Evolutionary conservation across 2,888 invertebrate species (phyloP).

Genomic region (Aelia acuminata): DNA sequence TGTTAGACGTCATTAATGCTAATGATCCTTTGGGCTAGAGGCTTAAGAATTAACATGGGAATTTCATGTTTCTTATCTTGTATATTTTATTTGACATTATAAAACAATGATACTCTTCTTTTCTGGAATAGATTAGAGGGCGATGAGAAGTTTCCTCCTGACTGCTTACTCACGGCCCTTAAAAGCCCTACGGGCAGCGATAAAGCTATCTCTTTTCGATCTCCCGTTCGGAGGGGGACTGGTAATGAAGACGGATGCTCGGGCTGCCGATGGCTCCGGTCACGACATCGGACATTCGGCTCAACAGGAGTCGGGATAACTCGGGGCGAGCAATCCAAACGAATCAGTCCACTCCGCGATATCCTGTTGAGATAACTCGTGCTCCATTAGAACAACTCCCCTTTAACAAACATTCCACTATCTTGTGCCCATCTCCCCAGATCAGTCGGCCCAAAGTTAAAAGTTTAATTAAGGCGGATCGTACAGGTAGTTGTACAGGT

Average conservation of each 20-base stretch:
- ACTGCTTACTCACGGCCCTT: neutral
- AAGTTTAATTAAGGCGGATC: neutral
- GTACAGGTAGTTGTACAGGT: neutral
- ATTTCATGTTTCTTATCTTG: no score
- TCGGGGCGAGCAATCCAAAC: neutral
- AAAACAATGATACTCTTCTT: neutral
- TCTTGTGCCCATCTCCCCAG: neutral
- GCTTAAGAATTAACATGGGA: no score
- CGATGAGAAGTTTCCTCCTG: neutral
- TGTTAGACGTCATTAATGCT: no score
- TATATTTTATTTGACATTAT: neutral
- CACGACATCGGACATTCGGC: neutral
- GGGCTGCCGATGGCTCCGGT: neutral
- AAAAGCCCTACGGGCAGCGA: neutral
- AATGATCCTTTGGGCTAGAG: no score
- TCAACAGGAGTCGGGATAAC: neutral
- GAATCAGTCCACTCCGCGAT: neutral
- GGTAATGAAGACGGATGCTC: neutral
- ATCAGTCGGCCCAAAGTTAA: neutral
- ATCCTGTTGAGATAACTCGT: neutral
- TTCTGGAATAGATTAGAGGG: neutral
- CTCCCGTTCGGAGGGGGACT: neutral
- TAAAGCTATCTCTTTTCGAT: neutral
- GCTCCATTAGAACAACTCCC: conserved; percentile 6
- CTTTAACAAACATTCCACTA: neutral